A percentile compares a stretch with the other conserved stretches of the same genome.
Evolutionary conservation across 2,797 vertebrate genomes (phyloP).

Genomic region (Phrynocephalus forsythii): DNA sequence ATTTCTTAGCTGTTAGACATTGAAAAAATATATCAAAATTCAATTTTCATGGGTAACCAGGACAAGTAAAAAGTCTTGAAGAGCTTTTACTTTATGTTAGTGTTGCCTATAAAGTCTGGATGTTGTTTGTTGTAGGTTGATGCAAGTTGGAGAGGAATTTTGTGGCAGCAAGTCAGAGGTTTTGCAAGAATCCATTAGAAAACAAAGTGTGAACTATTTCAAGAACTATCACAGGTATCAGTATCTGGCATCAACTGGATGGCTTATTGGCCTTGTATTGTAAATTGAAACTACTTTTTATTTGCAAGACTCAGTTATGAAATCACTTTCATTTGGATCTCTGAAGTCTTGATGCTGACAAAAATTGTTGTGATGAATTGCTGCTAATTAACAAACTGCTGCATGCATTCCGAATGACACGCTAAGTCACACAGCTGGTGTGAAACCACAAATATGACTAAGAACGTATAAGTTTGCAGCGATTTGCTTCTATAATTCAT

Average conservation of each 20-base stretch:
- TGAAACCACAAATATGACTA: too few relatives aligned
- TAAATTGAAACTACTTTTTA: background rate
- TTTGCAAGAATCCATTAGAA: constrained; percentile 97
- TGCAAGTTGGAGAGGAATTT: constrained; percentile 98
- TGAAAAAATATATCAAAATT: background rate
- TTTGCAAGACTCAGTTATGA: background rate
- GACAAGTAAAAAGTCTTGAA: background rate
- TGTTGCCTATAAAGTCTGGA: constrained; percentile 20
- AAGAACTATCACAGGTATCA: constrained; percentile 97
- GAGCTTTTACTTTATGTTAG: background rate
- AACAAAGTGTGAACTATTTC: constrained; percentile 98
- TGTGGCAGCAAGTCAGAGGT: constrained; percentile 97
- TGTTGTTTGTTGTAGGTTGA: constrained; percentile 81
- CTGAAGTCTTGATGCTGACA: too few relatives aligned
- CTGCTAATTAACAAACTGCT: too few relatives aligned
- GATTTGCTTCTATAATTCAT: too few relatives aligned
- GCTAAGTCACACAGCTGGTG: too few relatives aligned
- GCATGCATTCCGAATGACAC: too few relatives aligned
- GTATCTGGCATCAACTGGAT: background rate
- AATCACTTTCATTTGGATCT: background rate
- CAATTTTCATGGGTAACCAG: background rate
- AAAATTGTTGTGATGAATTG: too few relatives aligned
- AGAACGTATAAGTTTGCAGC: too few relatives aligned
- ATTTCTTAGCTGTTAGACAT: background rate
- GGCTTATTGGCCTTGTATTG: background rate